Conservation (phyloP, 2,113 vertebrate species). For the Thymallus thymallus region DNA sequence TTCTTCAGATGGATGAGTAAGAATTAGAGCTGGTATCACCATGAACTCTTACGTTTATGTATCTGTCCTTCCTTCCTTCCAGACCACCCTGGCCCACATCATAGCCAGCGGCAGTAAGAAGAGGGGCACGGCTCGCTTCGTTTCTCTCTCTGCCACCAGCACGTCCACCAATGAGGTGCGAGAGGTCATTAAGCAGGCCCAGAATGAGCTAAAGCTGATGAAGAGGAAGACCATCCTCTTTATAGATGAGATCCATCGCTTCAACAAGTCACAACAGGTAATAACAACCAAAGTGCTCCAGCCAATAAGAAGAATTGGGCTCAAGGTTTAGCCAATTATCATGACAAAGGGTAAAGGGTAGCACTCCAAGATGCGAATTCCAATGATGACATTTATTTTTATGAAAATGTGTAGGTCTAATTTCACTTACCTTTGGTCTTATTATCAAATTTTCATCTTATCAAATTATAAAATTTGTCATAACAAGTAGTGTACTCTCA, state of each 20-base stretch:
- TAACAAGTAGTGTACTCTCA: neutral
- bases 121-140: slow-evolving; percentile 82
- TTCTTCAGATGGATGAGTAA: neutral
- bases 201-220: slow-evolving; percentile 91
- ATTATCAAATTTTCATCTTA: no score
- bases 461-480: no score
- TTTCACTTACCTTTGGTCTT: no score
- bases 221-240: slow-evolving; percentile 96
- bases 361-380: no score
- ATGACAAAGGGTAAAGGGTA: no score
- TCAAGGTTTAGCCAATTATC: no score
- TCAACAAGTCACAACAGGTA: slow-evolving; percentile 98
- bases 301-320: neutral
- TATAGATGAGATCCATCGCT: slow-evolving; percentile 97
- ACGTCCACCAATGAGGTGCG: slow-evolving; percentile 86
- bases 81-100: slow-evolving; percentile 96
- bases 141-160: slow-evolving; percentile 89
- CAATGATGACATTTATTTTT: no score
- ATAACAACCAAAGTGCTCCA: slow-evolving; percentile 11
- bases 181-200: slow-evolving; percentile 94
- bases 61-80: slow-evolving; percentile 51
- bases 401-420: no score
- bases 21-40: neutral
- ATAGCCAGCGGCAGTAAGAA: slow-evolving; percentile 88
- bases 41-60: neutral